Percentiles rank a stretch among this genome's conserved stretches.
Conservation (phyloP, 2,113 vertebrate genomes). For the Gopherus flavomarginatus region DNA sequence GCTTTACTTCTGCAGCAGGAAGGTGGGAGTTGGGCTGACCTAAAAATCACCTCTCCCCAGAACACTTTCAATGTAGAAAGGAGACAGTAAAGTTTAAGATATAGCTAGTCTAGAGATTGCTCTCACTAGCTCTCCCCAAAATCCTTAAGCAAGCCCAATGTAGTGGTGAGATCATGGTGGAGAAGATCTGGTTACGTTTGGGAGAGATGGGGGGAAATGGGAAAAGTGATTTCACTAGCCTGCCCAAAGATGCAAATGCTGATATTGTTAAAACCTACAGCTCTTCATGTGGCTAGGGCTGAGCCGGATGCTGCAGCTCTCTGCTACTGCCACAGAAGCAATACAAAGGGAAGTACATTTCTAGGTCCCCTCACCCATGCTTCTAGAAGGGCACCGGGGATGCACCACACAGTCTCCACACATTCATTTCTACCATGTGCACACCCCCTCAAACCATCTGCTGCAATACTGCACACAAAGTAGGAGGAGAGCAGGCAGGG, state of each 20-base stretch:
- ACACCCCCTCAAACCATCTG: neutral
- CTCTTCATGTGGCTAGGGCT: neutral
- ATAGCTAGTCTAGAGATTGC: neutral
- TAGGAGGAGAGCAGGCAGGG: neutral
- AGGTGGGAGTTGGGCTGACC: neutral
- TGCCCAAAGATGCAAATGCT: neutral
- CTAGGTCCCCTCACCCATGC: neutral
- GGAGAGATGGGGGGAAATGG: accelerated
- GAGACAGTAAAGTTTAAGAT: neutral
- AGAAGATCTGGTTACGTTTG: neutral
- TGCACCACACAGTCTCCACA: neutral
- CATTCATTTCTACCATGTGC: neutral
- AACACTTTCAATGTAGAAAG: neutral
- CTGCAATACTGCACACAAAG: neutral
- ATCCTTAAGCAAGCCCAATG: accelerated
- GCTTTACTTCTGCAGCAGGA: neutral
- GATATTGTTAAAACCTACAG: neutral
- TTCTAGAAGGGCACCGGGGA: neutral
- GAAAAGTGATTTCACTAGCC: neutral
- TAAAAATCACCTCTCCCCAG: neutral
- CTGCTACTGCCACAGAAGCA: neutral
- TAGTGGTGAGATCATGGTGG: accelerated
- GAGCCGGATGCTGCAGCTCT: neutral
- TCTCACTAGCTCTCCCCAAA: neutral
- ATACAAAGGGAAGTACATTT: neutral